Base-by-base conservation (phyloP, 2,113 vertebrate genomes). In the Percopsis transmontana region DNA sequence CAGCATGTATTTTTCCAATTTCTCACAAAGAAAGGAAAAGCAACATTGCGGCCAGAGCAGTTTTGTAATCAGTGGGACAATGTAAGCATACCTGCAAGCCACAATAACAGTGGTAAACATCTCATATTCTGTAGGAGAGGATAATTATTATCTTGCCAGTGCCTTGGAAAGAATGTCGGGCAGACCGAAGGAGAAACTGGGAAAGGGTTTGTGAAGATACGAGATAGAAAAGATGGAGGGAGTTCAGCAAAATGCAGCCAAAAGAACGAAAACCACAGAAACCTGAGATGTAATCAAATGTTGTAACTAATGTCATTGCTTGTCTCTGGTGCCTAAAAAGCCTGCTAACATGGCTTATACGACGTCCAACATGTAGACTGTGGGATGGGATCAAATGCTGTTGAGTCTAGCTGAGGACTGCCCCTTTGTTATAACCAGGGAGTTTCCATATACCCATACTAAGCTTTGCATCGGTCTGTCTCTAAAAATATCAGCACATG, bases 31-130 rank as follows among this genome's bases (percentile, higher is more conserved):
- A 61, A 23, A 33, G 50, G 45, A 68, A 55, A 7, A 52, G 6
- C 13, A 52, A 24, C 52, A 45, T 44, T 68, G 63, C 4, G 14
- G 62, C 60, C 16, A 20, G 45, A 70, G 50, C 66, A 41, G 70
- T 79, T 64, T 57, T 64, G 53, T 68, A 79, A 83, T 62, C 54
- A 73, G 59, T 55, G 24, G 24, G 73, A 62, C 62, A 21, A 74
- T 56, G 61, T 50, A 60, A 55, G 65, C 21, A 56, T 51, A 70
- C 16, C 68, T 44, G 44, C 33, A 66, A 55, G 40, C 72, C 67
- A 74, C 27, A 79, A 74, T 47, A 77, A 73, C 76, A 66, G 57
- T 11, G 70, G 79, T 64, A 85, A 74, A 76, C 50, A 38, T 62
- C 54, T 68, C 39, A 27, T 18, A 67, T 16, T 52, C 56, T 60